Evolutionary conservation across 1,140 invertebrate species (phyloP).

Genomic region (Pachyrhynchus sulphureomaculatus): DNA sequence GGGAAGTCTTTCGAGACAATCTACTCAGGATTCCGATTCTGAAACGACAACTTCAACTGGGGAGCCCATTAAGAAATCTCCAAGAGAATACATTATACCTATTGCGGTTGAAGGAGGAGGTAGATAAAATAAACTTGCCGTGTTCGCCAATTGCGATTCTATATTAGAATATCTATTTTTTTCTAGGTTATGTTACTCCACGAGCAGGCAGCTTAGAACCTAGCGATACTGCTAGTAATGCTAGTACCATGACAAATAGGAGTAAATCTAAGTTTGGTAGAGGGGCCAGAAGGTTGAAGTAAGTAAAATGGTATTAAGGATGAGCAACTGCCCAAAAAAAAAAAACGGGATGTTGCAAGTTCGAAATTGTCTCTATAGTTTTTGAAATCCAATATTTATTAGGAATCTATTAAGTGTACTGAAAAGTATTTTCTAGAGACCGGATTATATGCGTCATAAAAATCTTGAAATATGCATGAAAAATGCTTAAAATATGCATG

Average conservation of each 20-base stretch:
- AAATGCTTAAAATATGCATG: too few species aligned
- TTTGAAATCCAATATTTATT: too few species aligned
- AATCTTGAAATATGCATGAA: too few species aligned
- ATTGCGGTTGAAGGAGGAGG: constrained; percentile 82
- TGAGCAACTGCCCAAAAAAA: too few species aligned
- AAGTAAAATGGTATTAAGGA: too few species aligned
- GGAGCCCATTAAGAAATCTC: constrained; percentile 82
- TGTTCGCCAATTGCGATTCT: not conserved
- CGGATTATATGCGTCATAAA: too few species aligned
- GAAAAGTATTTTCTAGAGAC: too few species aligned
- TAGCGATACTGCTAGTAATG: constrained; percentile 60
- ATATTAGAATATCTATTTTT: too few species aligned
- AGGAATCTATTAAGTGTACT: too few species aligned
- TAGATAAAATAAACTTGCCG: not conserved
- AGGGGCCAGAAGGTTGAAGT: constrained; percentile 58
- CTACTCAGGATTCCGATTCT: constrained; percentile 68
- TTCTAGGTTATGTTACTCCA: constrained; percentile 73
- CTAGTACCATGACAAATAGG: constrained; percentile 48
- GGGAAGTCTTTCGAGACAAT: constrained; percentile 62
- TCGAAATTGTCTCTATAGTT: too few species aligned
- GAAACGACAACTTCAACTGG: constrained; percentile 56
- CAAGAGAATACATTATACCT: constrained; percentile 87
- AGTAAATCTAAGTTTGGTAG: constrained; percentile 51
- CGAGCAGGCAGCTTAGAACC: constrained; percentile 73
- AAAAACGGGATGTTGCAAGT: too few species aligned